Conservation (phyloP, 2,888 invertebrate genomes). For the Phorcus lineatus region DNA sequence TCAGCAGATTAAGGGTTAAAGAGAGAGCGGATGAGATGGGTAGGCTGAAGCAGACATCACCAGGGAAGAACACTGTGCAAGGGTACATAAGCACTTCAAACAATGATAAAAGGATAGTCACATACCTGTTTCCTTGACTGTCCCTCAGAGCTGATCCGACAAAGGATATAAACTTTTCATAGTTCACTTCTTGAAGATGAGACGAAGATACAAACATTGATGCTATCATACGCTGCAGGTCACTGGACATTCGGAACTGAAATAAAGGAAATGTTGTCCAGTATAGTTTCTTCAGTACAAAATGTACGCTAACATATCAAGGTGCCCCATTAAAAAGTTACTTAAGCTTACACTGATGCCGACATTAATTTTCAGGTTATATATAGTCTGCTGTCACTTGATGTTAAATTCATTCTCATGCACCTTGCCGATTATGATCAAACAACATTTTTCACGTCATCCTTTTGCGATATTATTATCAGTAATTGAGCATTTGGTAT, state of each 20-base stretch:
- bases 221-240: slow-evolving; percentile 59
- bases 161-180: slow-evolving; percentile 68
- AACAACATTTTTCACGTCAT: too few relatives aligned
- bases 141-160: slow-evolving; percentile 55
- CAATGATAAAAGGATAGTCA: not conserved
- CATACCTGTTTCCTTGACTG: slow-evolving; percentile 47
- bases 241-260: slow-evolving; percentile 55
- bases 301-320: too few relatives aligned
- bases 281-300: too few relatives aligned
- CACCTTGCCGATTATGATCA: too few relatives aligned
- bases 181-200: slow-evolving; percentile 63
- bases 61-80: not conserved
- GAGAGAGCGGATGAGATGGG: not conserved
- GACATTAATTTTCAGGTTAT: too few relatives aligned
- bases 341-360: too few relatives aligned
- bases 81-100: not conserved
- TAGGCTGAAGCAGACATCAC: not conserved
- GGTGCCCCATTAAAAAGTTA: too few relatives aligned
- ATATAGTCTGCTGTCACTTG: too few relatives aligned
- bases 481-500: too few relatives aligned
- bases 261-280: not conserved
- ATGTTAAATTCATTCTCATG: too few relatives aligned
- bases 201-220: slow-evolving; percentile 62
- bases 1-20: not conserved
- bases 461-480: too few relatives aligned